phyloP scores from a whole-genome alignment of 2,113 vertebrate genomes.

The Xiphophorus maculatus region DNA sequence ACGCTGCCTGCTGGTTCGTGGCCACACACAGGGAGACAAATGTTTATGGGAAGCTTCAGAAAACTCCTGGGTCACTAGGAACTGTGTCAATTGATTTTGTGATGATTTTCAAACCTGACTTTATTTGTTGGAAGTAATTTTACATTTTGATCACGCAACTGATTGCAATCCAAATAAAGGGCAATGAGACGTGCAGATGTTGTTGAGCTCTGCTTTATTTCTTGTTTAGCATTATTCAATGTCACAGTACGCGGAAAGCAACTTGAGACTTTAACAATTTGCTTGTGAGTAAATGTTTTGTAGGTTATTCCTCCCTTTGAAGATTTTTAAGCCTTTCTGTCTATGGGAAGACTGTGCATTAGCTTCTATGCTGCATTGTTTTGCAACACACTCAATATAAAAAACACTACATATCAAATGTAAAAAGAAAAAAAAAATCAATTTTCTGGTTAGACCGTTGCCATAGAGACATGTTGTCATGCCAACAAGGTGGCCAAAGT shows the following conservation, averaged over 20 bases:
- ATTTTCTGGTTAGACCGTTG: slow-evolving; percentile 63
- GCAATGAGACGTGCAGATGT: slow-evolving; percentile 35
- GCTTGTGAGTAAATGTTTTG: not conserved
- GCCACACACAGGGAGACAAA: slow-evolving; percentile 63
- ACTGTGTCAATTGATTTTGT: slow-evolving; percentile 61
- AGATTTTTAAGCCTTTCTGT: slow-evolving; percentile 17
- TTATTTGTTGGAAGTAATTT: slow-evolving; percentile 33
- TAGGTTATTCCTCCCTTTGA: not conserved
- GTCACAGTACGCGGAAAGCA: not conserved
- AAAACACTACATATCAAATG: slow-evolving; percentile 25
- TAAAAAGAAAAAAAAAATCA: slow-evolving; percentile 14
- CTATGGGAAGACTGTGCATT: not conserved
- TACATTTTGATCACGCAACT: slow-evolving; percentile 37
- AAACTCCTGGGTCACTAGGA: slow-evolving; percentile 56
- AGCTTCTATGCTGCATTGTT: not conserved
- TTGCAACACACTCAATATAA: not conserved
- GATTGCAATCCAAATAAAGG: slow-evolving; percentile 43
- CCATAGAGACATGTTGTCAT: slow-evolving; percentile 73
- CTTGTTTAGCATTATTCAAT: slow-evolving; percentile 24
- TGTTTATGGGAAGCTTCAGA: slow-evolving; percentile 53
- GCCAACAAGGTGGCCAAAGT: slow-evolving; percentile 54
- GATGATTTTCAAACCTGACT: slow-evolving; percentile 58
- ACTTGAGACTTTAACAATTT: not conserved
- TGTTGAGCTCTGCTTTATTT: slow-evolving; percentile 31
- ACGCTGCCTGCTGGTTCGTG: slow-evolving; percentile 54